Evolutionary conservation across 2,797 vertebrate genomes (phyloP), one percentile per base, ranked within the genome.

Genomic region (Neosilurus hyrtlii): DNA sequence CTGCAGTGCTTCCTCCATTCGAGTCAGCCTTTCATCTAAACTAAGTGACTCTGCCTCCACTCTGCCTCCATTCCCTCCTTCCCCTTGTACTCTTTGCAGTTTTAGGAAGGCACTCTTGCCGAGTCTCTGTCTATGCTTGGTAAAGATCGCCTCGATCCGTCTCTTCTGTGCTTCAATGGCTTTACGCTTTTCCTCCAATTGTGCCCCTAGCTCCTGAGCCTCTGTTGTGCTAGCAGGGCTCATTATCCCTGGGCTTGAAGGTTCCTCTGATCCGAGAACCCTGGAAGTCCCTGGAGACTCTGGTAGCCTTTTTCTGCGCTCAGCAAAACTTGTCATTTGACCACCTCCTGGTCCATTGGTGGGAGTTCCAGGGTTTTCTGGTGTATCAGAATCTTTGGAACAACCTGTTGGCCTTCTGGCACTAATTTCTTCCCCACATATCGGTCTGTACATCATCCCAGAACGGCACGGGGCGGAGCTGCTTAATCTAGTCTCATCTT

Each of bases 131-230:
- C 96, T 93, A 84, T 97, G 96, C 75, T 95, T 96, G 72, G 95
- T 90, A 74, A 97, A 97, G 83, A 98, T 97, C 80, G 96, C 96
- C 90, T 98, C 97, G 0, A 98, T 97, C 1, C 96, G 94, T 62
- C 93, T 94, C 89, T 98, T 98, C 90, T 97, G 97, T 0, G 96
- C 95, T 89, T 98, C 97, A 0, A 98, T 98, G 88, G 95, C 95
- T 52, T 92, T 93, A 3, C 97, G 94, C 82, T 97, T 97, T 86
- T 97, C 97, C 89, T 97, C 97, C 76, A 98, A 91, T 16, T 96
- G 94, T 7, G 94, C 95, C 0, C 96, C 95, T 37, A 98, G 87
- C 88, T 96, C 95, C 73, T 90, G 95, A 88, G 96, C 96, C 86
- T 97, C 96, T 0, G 94, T 92, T 61, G 93, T 94, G 5, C 94